Evolutionary conservation across 35 echinoderm and acorn worm genomes (phyloP).

Genomic region (Chiridota heheva): DNA sequence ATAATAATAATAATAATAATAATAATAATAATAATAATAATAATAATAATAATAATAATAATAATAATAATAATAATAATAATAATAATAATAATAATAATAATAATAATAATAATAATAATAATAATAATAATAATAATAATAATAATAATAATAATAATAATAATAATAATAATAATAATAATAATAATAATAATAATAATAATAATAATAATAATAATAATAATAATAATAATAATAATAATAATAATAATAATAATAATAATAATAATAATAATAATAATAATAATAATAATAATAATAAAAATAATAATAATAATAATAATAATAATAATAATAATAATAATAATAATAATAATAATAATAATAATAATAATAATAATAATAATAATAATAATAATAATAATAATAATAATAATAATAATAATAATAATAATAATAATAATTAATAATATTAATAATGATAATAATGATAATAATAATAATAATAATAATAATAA

Average conservation of each 20-base stretch:
- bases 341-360: not conserved
- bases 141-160: conserved; percentile 9
- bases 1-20: no score
- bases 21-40: no score
- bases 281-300: not conserved
- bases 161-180: conserved; percentile 9
- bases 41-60: no score
- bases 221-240: conserved; percentile 5
- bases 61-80: no score
- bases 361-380: not conserved
- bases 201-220: not conserved
- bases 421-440: not conserved
- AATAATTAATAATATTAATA: no score
- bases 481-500: not conserved
- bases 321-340: not conserved
- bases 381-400: not conserved
- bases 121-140: conserved; percentile 9
- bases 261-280: conserved; percentile 4
- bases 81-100: no score
- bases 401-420: not conserved
- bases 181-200: conserved; percentile 1
- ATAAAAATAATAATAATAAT: not conserved
- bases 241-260: conserved; percentile 5
- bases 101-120: no score
- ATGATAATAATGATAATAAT: not conserved